phyloP scores from a whole-genome alignment of 2,888 invertebrate species.

The Oligia strigilis region DNA sequence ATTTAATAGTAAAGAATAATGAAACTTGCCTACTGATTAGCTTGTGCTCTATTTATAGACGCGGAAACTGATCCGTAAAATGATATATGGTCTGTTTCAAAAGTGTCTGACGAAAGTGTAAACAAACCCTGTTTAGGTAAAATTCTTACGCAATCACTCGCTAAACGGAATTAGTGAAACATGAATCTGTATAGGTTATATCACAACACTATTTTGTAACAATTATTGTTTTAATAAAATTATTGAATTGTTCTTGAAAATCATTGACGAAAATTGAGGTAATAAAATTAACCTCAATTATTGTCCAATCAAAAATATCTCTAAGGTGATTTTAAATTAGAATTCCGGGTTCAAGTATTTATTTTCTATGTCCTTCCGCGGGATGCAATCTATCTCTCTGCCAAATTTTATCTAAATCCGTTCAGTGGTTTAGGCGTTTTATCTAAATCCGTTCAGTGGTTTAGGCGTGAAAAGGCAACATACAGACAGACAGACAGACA shows the following conservation, averaged over 20 bases:
- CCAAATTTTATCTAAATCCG: too few relatives aligned
- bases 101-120: neutral
- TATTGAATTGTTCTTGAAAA: neutral
- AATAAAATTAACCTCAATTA: neutral
- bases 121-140: neutral
- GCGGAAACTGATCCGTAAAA: constrained; percentile 15
- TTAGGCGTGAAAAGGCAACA: too few relatives aligned
- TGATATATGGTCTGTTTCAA: neutral
- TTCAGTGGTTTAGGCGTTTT: too few relatives aligned
- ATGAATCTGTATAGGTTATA: too few relatives aligned
- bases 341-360: neutral
- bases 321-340: neutral
- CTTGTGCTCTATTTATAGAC: constrained; percentile 15
- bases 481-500: too few relatives aligned
- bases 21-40: constrained; percentile 5
- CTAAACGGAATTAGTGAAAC: neutral
- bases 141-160: neutral
- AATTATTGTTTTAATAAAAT: too few relatives aligned
- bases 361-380: too few relatives aligned
- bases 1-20: constrained; percentile 1
- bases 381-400: too few relatives aligned
- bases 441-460: too few relatives aligned
- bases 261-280: neutral
- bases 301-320: neutral
- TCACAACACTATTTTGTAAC: too few relatives aligned